Evolutionary conservation across 2,113 vertebrate genomes (phyloP).

Genomic region (Buteo buteo): DNA sequence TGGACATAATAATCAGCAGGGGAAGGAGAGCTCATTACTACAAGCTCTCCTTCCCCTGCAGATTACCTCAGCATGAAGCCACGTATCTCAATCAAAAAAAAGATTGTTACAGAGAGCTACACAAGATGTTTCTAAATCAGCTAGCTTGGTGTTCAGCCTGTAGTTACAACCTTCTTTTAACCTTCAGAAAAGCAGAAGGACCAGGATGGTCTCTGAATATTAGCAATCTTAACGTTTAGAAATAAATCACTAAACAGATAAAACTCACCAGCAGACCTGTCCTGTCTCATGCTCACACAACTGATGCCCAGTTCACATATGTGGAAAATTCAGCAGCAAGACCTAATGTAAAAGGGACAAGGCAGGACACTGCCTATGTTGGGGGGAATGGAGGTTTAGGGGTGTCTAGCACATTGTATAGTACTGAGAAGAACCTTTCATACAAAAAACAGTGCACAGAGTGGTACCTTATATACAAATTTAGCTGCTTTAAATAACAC

Average conservation of each 20-base stretch:
- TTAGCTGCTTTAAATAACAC: background rate
- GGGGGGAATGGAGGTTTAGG: background rate
- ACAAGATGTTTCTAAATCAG: conserved; percentile 25
- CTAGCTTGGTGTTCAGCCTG: background rate
- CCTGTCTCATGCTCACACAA: background rate
- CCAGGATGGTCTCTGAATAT: background rate
- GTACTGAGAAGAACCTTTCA: background rate
- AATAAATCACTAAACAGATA: background rate
- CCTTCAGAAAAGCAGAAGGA: conserved; percentile 2
- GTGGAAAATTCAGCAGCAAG: background rate
- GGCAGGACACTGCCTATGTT: background rate
- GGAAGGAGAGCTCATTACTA: conserved; percentile 23
- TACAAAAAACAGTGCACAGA: background rate
- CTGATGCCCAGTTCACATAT: background rate
- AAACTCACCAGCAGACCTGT: background rate
- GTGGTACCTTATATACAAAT: background rate
- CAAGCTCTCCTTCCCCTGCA: conserved; percentile 25
- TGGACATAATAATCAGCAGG: conserved; percentile 40
- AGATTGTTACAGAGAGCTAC: background rate
- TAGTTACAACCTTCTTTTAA: background rate
- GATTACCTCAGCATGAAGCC: conserved; percentile 38
- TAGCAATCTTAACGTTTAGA: background rate
- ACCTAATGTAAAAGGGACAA: background rate
- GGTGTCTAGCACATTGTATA: background rate
- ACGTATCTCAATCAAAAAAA: background rate